Evolutionary conservation across 92 coral and sea anemone species (phyloP), one percentile per base, ranked within the genome.

Genomic region (Actinostola sp.): DNA sequence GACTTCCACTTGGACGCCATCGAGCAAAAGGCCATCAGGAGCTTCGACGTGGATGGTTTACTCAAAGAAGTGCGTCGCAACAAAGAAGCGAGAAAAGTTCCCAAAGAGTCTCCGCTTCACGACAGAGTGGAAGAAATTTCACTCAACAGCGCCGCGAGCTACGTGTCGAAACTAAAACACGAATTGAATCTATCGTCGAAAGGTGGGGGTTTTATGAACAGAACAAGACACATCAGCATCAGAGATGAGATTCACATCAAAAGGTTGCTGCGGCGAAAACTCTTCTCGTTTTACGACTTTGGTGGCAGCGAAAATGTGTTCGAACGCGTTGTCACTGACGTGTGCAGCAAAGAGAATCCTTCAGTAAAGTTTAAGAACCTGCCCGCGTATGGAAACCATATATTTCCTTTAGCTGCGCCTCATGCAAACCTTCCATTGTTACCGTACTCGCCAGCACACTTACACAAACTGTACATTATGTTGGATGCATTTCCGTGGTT

Each of bases 171-270:
- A 64, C 55, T 29, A 3, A 66, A 72, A 30, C 53, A 66, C 25
- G 36, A 57, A 32, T 33, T 57, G 26, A 49, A 51, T 26, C 8
- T 76, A 5, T 38, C 73, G 26, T 41, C 83, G 52, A 83, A 63
- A 70, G 88, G 88, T 25, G 83, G 83, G 0, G 83, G 83, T 21
- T 70, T 69, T 57, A 21, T 67, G 32, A 70, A 83, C 24, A 64
- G 73, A 15, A 24, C 26, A 17, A 67, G 59, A 43, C 83, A 73
- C 10, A 33, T 72, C 69, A 76, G 72, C 12, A 70, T 70, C 55
- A 76, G 63, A 30, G 83, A 83, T 17, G 88, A 83, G 56, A 79
- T 83, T 2, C 53, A 20, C 19, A 76, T 70, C 68, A 76, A 70
- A 35, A 63, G 55, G 27, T 6, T 61, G 38, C 75, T 76, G 31